Evolutionary conservation across 2,888 invertebrate genomes (phyloP), one percentile per base, ranked within the genome.

Genomic region (Dicyrtomina minuta): DNA sequence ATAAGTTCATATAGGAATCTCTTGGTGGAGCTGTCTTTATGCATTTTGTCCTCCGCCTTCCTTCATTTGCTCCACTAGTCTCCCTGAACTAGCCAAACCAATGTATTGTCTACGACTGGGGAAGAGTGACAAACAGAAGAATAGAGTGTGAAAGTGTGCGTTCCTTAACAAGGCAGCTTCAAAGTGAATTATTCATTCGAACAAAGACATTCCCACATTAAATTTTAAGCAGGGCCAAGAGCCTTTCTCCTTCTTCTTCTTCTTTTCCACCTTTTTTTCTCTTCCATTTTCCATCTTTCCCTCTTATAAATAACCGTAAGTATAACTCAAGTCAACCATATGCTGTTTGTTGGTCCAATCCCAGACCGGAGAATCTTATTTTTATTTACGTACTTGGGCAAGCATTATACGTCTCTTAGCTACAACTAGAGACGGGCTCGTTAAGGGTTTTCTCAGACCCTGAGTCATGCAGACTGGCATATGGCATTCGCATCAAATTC

Each of bases 161-260:
- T 58, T 61, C 46, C 39, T 66, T 51, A 46, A 72, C 51, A 55
- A 55, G 53, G 39, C 70, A 68, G 68, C 70, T 70, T 72, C 70
- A 72, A 72, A 72, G 72, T 72, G 72, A 72, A 72, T 72, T 70
- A 70, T 72, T 72, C 72, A 72, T 70, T 70, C 39, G 60, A 64
- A 64, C 51, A 53, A 64, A 64, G 64, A 64, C 64, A 20, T 33
- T 64, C 53, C 33, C 64, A 58, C 67, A 67, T 68, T 71, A 71
- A 71, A 71, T 20, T 71, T 71, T 71, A 61, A 70, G 66, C 39
- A 66, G 66, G 55, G 1, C 53, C 27, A 43, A 46, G 49, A 33
- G 17, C 20, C 6, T 58, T 43, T 24, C 24, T 27, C 49, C 39
- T 22, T 41, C 46, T 33, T 44, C 41, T 64, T 61, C 62, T 58